Base-by-base conservation (phyloP, 1,140 invertebrate species). In the Dendroctonus ponderosae region DNA sequence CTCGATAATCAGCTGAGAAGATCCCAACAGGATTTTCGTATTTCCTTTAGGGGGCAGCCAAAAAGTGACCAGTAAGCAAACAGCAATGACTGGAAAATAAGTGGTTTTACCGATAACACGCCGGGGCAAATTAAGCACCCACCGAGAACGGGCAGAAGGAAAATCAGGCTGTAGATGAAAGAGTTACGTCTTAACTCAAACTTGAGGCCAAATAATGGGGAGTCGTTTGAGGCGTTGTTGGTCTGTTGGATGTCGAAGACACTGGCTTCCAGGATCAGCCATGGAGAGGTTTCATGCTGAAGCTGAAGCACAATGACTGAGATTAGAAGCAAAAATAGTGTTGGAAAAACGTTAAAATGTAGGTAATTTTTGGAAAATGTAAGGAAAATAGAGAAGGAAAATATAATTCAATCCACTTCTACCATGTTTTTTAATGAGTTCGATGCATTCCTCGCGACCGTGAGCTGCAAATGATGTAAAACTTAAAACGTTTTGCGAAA, bases 101-200 rank as follows among this genome's bases (percentile, higher is more conserved):
- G 44, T 8, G 67, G 43, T 7, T 12, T 44, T 43, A 43, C 11
- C 12, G 6, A 44, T 54, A 56, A 39, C 3, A 8, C 7, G 3
- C 9, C 37, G n/a, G 6, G 14, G 37, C 3, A 3, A 7, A 15
- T 8, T n/a, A 52, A 12, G 5, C 9, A 67, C 12, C 50, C 67
- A 78, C 75, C 64, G 56, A 77, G 54, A 66, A 75, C 72, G 39
- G 76, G 74, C 7, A 71, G 52, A 52, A 76, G 71, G 40, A 75
- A 75, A 15, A 75, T 61, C 12, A 51, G 62, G 4, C 49, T 69
- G 52, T 76, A 75, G 14, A 71, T 60, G 43, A 48, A 53, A 7
- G 75, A 73, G 26, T 48, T 65, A 42, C 75, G 67, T 63, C 65
- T 70, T 14, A 78, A 44, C 38, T 66, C 71, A 38, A 77, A 70